Base-by-base conservation (phyloP, 2,888 invertebrate species). In the Epirrhoe alternata region DNA sequence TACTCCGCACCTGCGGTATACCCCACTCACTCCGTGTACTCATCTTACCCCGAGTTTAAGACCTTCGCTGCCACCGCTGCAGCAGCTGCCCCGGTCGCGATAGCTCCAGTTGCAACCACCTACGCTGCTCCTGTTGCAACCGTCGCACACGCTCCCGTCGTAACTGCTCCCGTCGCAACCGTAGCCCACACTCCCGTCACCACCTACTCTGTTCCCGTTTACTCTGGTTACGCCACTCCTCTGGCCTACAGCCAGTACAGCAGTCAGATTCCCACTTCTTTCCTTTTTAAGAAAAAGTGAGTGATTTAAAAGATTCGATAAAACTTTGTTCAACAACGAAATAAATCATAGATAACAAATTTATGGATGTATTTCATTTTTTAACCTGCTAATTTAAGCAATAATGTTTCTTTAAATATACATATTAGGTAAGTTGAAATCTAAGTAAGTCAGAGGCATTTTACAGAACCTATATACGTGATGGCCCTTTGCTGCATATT, bases 1-100 rank as follows among this genome's bases (percentile, higher is more conserved):
- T 53, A 56, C 56, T 59, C 68, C 38, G 38, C 38, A 14, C 54
- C 63, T 42, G 62, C 67, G 17, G 61, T 52, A 24, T 56, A 62
- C 45, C 50, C 68, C 14, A 68, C 68, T 16, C 45, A 56, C 10
- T 35, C 61, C 31, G 53, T 53, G 6, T 61, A 61, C 61, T 31
- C 59, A 10, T 24, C 52, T 12, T 61, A 61, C 68, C 58, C 68
- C 50, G 35, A 51, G 38, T 59, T 58, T 58, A 61, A 42, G 49
- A 24, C 56, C 6, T 68, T 64, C 61, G 64, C 61, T 6, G 42
- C 67, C 42, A 33, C 58, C 30, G 47, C 51, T 12, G 64, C 61
- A 8, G 33, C 56, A 14, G 51, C 55, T 10, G 57, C 52, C 5
- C 17, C 64, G 5, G n/a, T 42, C 10, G 42, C 24, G 56, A 31